A percentile compares a stretch with the other conserved stretches of the same genome.
Conservation (phyloP, 2,888 invertebrate genomes). For the Tanytarsus gracilentus region DNA sequence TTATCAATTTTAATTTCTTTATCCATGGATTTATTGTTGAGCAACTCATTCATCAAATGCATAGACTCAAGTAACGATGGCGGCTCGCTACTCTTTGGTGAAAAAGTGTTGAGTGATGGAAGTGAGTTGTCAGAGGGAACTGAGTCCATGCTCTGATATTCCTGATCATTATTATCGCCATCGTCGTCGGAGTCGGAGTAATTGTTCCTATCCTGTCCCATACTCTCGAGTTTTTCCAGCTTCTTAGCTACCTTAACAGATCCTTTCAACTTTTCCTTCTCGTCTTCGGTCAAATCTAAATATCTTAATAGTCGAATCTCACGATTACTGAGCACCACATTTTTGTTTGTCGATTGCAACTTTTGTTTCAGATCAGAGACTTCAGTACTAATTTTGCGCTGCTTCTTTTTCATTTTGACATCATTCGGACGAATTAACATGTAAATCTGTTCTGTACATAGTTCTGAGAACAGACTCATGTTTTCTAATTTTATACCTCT, state of each 20-base stretch:
- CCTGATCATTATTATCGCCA: slow-evolving; percentile 60
- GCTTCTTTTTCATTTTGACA: slow-evolving; percentile 78
- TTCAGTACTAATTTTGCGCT: slow-evolving; percentile 84
- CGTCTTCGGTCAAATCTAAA: slow-evolving; percentile 83
- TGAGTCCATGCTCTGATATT: slow-evolving; percentile 73
- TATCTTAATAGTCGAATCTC: slow-evolving; percentile 80
- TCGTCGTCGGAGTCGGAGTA: slow-evolving; percentile 58
- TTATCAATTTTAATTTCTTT: slow-evolving; percentile 77
- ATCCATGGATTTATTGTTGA: slow-evolving; percentile 74
- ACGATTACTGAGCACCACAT: slow-evolving; percentile 82
- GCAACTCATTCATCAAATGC: slow-evolving; percentile 79
- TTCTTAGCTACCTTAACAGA: slow-evolving; percentile 88
- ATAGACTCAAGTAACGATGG: slow-evolving; percentile 80
- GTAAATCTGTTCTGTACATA: slow-evolving; percentile 79
- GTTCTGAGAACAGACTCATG: slow-evolving; percentile 63
- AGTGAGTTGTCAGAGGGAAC: slow-evolving; percentile 61
- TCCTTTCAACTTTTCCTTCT: slow-evolving; percentile 83
- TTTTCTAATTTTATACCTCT: slow-evolving; percentile 64
- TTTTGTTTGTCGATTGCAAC: slow-evolving; percentile 70
- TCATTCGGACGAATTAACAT: slow-evolving; percentile 78
- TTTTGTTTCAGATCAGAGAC: slow-evolving; percentile 77
- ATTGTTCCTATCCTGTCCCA: slow-evolving; percentile 60
- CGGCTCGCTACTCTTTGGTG: slow-evolving; percentile 67
- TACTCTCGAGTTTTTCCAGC: slow-evolving; percentile 77
- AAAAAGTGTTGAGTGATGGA: slow-evolving; percentile 47